Evolutionary conservation across 2,888 invertebrate species (phyloP), one percentile per base, ranked within the genome.

Genomic region (Caenorhabditis becei): DNA sequence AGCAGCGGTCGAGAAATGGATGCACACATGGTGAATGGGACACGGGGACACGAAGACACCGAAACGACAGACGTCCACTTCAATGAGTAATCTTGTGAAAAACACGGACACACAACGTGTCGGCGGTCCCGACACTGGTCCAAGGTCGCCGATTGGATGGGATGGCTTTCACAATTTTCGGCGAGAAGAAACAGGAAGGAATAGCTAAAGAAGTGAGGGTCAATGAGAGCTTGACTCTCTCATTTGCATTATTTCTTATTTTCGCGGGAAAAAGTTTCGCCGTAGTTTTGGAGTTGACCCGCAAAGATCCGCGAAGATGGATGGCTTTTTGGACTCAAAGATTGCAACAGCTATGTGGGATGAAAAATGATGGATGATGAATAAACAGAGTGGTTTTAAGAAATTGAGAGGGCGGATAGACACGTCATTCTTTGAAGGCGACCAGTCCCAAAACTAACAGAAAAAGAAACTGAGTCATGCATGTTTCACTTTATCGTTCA

Each of bases 281-380:
- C 58, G 75, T 53, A 61, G 47, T 59, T 61, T 75, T 59, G 14
- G 41, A 41, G 41, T 41, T 41, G 41, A 41, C 41, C 41, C 8
- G n/a, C n/a, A n/a, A n/a, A n/a, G 75, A 75, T 66, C 75, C 66
- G 66, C 37, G 49, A 75, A 75, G 75, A 75, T 67, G 59, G 66
- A 75, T 75, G 75, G 23, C 32, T 66, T 66, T 66, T 58, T 47
- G 53, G 66, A 66, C 61, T 59, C 32, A 66, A 53, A 74, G 58
- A 74, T 74, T 74, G 65, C 66, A 61, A 75, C 58, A 58, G 58
- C 54, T 26, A 3, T 26, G 26, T 1, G 65, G 51, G 49, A 56
- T 37, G 53, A 41, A 24, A 59, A 58, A 65, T 74, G 74, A 74
- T 74, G 65, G 59, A 74, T 74, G 74, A 49, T 51, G 65, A 74